Base-by-base conservation (phyloP, 2,888 invertebrate species). In the Noctua comes region DNA sequence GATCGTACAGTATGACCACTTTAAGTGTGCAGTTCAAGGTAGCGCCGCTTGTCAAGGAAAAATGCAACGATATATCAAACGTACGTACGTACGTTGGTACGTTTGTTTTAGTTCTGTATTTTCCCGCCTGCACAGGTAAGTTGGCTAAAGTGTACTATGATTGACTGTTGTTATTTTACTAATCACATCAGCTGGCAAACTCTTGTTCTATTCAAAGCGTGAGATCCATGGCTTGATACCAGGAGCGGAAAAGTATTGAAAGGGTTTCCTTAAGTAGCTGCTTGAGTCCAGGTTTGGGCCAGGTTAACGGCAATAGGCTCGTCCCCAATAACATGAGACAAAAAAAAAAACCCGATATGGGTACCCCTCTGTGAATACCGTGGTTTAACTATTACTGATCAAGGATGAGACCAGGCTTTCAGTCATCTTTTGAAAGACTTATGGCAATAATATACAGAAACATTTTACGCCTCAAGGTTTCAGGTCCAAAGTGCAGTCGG, bases 401-500 rank as follows among this genome's bases (percentile, higher is more conserved):
- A 18, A 64, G 21, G 5, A 11, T 36, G 21, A 43, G 70, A 43
- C 43, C 43, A 46, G 11, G 18, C 18, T 81, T 48, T 36, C 27
- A 73, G 36, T 46, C 36, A 36, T 36, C 36, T 36, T 36, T 13
- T 62, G 27, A 48, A 76, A 40, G 40, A 84, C 68, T 54, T 78
- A 84, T 82, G 86, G 76, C 86, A 83, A 59, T 73, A 43, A 31
- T 57, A 40, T 46, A 80, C 46, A 59, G 13, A 40, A 40, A 27
- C 2, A 48, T 48, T 54, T 59, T 48, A 64, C 59, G n/a, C 73
- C 48, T 66, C 8, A 54, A 51, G 36, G 71, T 31, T 31, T 85
- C 80, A 99, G 31, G 99, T 99, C 99, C 99, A 99, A 36, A 99
- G 97, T 2, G 98, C 97, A 51, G 98, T 98, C 6, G 99, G 99